phyloP scores from a whole-genome alignment of 2,888 invertebrate species.

The Lutraria lutraria region DNA sequence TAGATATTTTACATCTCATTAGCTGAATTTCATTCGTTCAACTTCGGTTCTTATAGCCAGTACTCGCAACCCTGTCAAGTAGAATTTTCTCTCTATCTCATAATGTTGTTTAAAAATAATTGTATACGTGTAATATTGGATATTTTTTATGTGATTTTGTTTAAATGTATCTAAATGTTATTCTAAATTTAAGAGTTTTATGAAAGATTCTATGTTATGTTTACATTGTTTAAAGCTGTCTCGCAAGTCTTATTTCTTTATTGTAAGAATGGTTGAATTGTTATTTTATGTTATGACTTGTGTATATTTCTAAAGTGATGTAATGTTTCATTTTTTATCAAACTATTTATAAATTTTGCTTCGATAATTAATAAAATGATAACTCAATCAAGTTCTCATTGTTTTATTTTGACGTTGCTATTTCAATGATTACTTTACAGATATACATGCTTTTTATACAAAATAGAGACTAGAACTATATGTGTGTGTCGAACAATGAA shows the following conservation, averaged over 20 bases:
- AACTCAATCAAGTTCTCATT: neutral
- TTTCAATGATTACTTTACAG: no score
- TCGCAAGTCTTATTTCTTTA: neutral
- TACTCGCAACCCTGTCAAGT: no score
- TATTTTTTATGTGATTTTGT: conserved; percentile 3
- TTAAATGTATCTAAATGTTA: neutral
- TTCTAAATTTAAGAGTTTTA: neutral
- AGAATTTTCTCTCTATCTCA: neutral
- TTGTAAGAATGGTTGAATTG: neutral
- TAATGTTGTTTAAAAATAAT: neutral
- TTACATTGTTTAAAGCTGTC: neutral
- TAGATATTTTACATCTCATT: no score
- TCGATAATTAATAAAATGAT: conserved; percentile 62
- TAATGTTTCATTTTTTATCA: conserved; percentile 58
- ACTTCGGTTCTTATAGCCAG: no score
- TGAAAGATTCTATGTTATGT: conserved; percentile 6
- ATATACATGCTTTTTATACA: no score
- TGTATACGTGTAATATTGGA: neutral
- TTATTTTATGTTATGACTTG: conserved; percentile 54
- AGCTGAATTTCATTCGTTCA: no score
- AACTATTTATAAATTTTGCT: conserved; percentile 68
- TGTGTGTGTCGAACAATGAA: no score
- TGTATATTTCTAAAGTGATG: conserved; percentile 49
- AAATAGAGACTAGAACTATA: no score
- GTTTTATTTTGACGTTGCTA: neutral